Conservation (phyloP, 2,113 vertebrate species). For the Forbesichthys papilliferus region DNA sequence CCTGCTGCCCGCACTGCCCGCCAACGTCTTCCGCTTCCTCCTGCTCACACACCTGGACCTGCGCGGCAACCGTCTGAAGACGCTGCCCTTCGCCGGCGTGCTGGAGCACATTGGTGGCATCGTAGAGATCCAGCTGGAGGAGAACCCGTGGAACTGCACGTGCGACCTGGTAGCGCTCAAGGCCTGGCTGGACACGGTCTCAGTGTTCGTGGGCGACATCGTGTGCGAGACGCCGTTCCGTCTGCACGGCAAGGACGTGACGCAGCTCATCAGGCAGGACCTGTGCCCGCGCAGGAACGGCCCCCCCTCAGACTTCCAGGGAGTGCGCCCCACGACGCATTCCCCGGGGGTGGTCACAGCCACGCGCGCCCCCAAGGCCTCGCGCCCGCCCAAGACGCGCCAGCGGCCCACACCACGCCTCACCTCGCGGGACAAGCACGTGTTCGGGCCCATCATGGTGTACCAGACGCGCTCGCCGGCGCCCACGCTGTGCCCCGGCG, state of each 20-base stretch:
- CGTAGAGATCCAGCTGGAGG: slow-evolving; percentile 98
- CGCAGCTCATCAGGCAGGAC: slow-evolving; percentile 94
- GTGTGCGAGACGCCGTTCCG: slow-evolving; percentile 97
- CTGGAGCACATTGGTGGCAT: slow-evolving; percentile 97
- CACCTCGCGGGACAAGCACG: slow-evolving; percentile 90
- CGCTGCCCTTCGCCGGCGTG: slow-evolving; percentile 93
- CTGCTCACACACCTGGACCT: slow-evolving; percentile 97
- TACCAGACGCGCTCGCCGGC: slow-evolving; percentile 96
- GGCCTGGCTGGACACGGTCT: slow-evolving; percentile 95
- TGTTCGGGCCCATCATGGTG: slow-evolving; percentile 98
- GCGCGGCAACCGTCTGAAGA: slow-evolving; percentile 93
- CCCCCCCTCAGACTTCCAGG: slow-evolving; percentile 81
- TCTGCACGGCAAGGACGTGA: slow-evolving; percentile 94
- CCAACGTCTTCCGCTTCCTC: slow-evolving; percentile 96
- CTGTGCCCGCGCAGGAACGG: slow-evolving; percentile 90
- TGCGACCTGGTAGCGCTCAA: slow-evolving; percentile 95
- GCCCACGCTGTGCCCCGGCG: slow-evolving; percentile 87
- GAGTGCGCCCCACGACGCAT: slow-evolving; percentile 80
- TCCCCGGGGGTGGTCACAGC: slow-evolving; percentile 82
- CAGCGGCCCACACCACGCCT: slow-evolving; percentile 92
- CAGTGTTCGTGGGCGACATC: slow-evolving; percentile 95
- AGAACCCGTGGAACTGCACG: slow-evolving; percentile 98
- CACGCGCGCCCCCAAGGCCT: slow-evolving; percentile 88
- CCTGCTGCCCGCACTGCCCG: slow-evolving; percentile 90
- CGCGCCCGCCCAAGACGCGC: slow-evolving; percentile 90